A percentile compares a stretch with the other conserved stretches of the same genome.
Evolutionary conservation across 2,797 vertebrate genomes (phyloP).

Genomic region (Pyrocephalus nanus): DNA sequence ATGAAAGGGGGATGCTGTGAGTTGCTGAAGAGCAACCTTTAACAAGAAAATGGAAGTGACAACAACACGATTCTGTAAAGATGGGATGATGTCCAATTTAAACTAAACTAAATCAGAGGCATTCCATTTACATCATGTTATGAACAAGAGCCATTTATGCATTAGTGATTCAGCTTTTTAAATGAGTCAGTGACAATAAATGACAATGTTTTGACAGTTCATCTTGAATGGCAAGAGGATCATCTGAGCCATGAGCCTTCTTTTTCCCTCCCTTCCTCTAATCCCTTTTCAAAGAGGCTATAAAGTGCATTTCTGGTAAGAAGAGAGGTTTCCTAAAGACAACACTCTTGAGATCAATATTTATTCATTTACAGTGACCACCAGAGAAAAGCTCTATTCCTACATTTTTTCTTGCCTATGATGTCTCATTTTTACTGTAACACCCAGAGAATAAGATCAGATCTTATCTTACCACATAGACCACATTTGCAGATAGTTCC

Average conservation of each 20-base stretch:
- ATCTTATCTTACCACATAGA: not conserved
- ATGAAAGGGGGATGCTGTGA: not conserved
- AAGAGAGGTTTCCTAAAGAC: not conserved
- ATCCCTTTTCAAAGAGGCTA: not conserved
- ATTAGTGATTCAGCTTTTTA: slow-evolving; percentile 7
- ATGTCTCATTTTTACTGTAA: not conserved
- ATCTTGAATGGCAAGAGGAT: not conserved
- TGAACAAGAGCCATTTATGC: not conserved
- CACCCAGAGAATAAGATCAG: not conserved
- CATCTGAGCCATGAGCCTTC: not conserved
- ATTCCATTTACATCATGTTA: not conserved
- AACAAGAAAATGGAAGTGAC: not conserved
- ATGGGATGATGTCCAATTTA: not conserved
- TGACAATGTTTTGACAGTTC: slow-evolving; percentile 14
- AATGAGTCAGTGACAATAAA: slow-evolving; percentile 31
- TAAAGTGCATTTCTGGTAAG: not conserved
- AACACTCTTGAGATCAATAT: not conserved
- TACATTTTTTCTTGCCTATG: not conserved
- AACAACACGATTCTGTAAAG: not conserved
- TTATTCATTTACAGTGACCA: not conserved
- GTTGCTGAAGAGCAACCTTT: not conserved
- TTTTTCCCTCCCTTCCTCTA: not conserved
- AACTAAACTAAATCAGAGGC: slow-evolving; percentile 2
- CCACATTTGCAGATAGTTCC: not conserved
- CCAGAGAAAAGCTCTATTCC: not conserved